A percentile compares a stretch with the other conserved stretches of the same genome.
phyloP scores from a whole-genome alignment of 2,797 vertebrate species.

The Syngnathus acus region DNA sequence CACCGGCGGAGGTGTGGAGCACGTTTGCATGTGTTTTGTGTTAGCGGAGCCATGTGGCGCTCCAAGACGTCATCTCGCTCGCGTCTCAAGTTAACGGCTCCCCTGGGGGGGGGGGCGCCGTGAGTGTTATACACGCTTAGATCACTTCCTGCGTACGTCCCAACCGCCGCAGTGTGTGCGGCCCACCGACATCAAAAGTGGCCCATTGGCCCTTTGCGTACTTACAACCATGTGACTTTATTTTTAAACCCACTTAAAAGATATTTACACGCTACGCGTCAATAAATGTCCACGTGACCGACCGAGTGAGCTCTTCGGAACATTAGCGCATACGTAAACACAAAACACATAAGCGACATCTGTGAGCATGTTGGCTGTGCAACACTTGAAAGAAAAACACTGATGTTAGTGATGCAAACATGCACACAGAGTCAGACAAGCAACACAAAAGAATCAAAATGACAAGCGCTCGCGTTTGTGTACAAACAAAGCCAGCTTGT shows the following conservation, averaged over 20 bases:
- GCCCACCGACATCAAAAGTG: neutral
- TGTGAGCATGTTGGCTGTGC: conserved; percentile 60
- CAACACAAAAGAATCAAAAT: conserved; percentile 31
- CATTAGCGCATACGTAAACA: neutral
- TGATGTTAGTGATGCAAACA: conserved; percentile 50
- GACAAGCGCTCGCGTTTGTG: conserved; percentile 46
- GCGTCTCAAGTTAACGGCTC: neutral
- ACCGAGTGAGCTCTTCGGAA: neutral
- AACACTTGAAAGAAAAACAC: conserved; percentile 75
- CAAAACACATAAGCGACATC: neutral
- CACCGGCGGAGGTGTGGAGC: neutral
- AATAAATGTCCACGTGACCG: neutral
- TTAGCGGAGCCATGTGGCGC: neutral
- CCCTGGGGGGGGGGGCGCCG: neutral
- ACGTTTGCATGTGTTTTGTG: neutral
- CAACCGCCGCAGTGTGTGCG: neutral
- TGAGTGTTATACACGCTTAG: neutral
- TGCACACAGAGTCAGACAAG: neutral
- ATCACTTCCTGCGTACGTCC: neutral
- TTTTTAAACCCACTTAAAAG: neutral
- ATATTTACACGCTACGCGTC: neutral
- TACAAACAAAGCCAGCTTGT: conserved; percentile 52
- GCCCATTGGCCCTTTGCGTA: neutral
- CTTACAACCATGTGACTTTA: neutral
- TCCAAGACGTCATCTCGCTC: neutral